Evolutionary conservation across 2,888 invertebrate genomes (phyloP), one percentile per base, ranked within the genome.

Genomic region (Epinotia demarniana): DNA sequence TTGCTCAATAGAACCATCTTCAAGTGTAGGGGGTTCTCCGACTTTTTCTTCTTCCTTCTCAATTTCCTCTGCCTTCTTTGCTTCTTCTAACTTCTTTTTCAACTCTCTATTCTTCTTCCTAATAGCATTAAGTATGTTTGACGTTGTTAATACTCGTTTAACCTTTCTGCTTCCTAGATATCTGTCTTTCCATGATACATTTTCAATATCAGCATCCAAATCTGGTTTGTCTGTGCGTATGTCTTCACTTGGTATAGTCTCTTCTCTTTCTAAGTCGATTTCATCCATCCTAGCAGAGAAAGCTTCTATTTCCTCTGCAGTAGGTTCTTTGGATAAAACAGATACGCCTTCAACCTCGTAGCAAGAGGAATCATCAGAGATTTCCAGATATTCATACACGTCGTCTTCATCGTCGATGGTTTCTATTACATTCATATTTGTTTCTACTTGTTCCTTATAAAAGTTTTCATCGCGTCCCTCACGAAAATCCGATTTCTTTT

Each of bases 161-260:
- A 96, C 96, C 86, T 95, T 95, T 16, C 89, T 93, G 78, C 96
- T 96, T 13, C 90, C 94, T 62, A 96, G 86, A 84, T 95, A 96
- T 63, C 96, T 89, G 61, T 95, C 92, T 82, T 95, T 95, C 96
- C 96, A 96, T 0, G 95, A 95, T 55, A 90, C 81, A 16, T 84
- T 80, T 71, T 85, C 84, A 39, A 81, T 79, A 19, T 79, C 72
- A 13, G 53, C n/a, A 8, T 53, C 53, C 82, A 43, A 27, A 58
- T 82, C 18, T 77, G 77, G 12, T 46, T 67, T 16, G 5, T 78
- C 78, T 19, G 71, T 68, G 16, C 75, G 70, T 69, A 77, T 43
- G 73, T 71, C 70, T 73, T 78, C 70, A 72, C 77, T 72, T 66
- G 60, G 16, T 66, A 60, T 53, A 0, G 89, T 84, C 13, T 90